phyloP scores from a whole-genome alignment of 92 coral and sea anemone species.

The Palythoa caribaeorum region DNA sequence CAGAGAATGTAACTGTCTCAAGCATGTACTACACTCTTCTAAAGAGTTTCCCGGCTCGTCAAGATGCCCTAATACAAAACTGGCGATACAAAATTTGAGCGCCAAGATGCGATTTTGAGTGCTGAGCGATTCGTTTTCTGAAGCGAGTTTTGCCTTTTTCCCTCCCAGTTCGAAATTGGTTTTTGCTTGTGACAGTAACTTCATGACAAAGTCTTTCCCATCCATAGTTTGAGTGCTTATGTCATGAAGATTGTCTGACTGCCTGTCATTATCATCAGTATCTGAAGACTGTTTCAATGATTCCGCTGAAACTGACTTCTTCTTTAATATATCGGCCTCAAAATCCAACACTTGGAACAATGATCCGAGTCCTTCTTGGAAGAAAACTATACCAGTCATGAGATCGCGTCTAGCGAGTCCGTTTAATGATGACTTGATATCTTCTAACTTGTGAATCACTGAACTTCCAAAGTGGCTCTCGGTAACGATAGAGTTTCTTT shows the following conservation, averaged over 20 bases:
- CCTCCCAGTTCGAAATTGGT: slow-evolving; percentile 16
- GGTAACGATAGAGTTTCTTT: neutral
- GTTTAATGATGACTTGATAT: slow-evolving; percentile 1
- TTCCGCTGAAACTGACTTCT: neutral
- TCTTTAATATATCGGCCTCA: neutral
- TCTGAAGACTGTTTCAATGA: neutral
- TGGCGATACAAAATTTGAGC: slow-evolving; percentile 18
- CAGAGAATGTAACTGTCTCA: slow-evolving; percentile 4
- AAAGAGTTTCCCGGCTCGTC: slow-evolving; percentile 5
- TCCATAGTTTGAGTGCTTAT: neutral
- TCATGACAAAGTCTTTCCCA: neutral
- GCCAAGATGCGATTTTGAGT: slow-evolving; percentile 31
- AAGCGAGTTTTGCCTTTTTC: slow-evolving; percentile 19
- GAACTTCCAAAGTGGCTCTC: neutral
- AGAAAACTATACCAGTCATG: slow-evolving; percentile 6
- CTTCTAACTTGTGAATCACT: slow-evolving; percentile 11
- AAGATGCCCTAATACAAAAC: neutral
- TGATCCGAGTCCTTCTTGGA: slow-evolving; percentile 22
- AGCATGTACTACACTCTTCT: slow-evolving; percentile 9
- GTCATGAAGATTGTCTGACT: neutral
- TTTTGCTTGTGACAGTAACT: slow-evolving; percentile 17
- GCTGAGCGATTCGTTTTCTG: slow-evolving; percentile 24
- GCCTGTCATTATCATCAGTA: neutral
- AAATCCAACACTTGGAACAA: slow-evolving; percentile 9
- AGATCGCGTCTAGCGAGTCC: slow-evolving; percentile 28